Evolutionary conservation across 2,797 vertebrate genomes (phyloP).

Genomic region (Buceros bicornis): DNA sequence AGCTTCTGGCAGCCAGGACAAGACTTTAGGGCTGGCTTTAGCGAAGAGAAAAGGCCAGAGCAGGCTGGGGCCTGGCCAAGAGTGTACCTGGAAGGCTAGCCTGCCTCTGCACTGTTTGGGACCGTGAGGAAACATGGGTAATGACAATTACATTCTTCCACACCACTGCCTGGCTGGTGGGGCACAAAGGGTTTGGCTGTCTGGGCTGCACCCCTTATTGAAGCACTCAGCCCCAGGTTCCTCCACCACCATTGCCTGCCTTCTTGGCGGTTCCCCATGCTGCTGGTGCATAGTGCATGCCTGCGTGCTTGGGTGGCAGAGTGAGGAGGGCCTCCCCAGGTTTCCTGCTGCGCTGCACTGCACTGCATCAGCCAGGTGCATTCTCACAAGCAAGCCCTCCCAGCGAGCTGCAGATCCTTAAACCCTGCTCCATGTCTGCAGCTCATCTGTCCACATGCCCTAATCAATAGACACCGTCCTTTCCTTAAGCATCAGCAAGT

Average conservation of each 20-base stretch:
- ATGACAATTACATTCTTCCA: neutral
- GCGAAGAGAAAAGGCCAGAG: neutral
- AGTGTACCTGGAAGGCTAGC: neutral
- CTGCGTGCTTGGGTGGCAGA: no score
- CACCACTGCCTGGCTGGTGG: neutral
- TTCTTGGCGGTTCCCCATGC: no score
- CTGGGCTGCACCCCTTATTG: neutral
- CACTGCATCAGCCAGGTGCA: neutral
- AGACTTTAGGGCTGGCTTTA: neutral
- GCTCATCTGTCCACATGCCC: neutral
- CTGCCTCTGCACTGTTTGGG: neutral
- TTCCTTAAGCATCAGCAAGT: neutral
- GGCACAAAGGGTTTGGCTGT: neutral
- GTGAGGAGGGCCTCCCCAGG: accelerated
- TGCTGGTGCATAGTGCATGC: no score
- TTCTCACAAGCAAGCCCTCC: neutral
- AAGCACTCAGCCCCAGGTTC: neutral
- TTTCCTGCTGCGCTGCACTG: neutral
- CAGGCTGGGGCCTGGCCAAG: accelerated
- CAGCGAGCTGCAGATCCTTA: neutral
- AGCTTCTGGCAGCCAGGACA: neutral
- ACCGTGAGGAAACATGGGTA: neutral
- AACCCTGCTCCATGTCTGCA: neutral
- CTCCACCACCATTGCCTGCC: no score
- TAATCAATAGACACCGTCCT: neutral